Base-by-base conservation (phyloP, 2,797 vertebrate genomes). In the Liparis tanakae region DNA sequence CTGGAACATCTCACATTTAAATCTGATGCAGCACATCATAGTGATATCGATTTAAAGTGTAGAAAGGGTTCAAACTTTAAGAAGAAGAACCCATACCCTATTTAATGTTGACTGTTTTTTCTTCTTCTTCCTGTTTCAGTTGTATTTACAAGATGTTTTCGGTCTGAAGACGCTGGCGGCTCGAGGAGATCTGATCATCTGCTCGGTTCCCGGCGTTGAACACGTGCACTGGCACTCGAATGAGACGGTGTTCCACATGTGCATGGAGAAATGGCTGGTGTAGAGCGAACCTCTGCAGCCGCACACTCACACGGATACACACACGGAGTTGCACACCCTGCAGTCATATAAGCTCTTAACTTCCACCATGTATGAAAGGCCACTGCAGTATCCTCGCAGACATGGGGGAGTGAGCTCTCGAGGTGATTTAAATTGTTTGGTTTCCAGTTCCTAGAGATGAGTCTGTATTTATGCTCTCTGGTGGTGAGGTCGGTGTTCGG, bases 191-290 rank as follows among this genome's bases (percentile, higher is more conserved):
- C 88, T 98, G 63, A 87, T 93, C 72, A 46, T 94, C 59, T 98
- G 95, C 51, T 88, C 89, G 0, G 73, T 96, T 72, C 82, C 95
- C 0, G 96, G 94, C 0, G 93, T 98, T 4, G 44, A 89, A 46
- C 97, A 98, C 67, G 85, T 95, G 0, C 78, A 55, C 74, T 98
- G 97, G 97, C 97, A 98, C 85, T 97, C 96, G 3, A 97, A 97
- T 18, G 92, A 95, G 70, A 97, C 96, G 0, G 96, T 97, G 12
- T 97, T 94, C 63, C 92, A 93, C 50, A 63, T 59, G 37, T 98
- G 96, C 81, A 96, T 98, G 12, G 94, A 95, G 76, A 96, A 95
- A 22, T 97, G 96, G 96, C 95, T 97, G 50, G 93, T 92, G 51
- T 97, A 94, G 89, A 79, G 20, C 61, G 10, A 54, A 55, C 36